Percentiles rank a stretch among this genome's conserved stretches.
Conservation (phyloP, 2,113 vertebrate genomes). For the Xenus cinereus region DNA sequence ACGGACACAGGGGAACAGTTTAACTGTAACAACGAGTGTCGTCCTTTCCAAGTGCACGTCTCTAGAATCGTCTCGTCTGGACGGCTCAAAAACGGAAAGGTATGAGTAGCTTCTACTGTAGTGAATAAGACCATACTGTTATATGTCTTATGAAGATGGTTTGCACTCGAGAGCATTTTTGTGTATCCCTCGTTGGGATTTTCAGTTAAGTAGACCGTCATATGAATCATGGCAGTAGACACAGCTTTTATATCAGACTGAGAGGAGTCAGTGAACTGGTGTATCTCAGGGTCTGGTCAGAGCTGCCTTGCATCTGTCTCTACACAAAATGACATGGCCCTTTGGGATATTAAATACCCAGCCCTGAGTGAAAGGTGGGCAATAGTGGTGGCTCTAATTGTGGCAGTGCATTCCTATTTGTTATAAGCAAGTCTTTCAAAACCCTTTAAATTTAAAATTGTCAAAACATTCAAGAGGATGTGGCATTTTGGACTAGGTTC, state of each 20-base stretch:
- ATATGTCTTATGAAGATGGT: neutral
- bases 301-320: neutral
- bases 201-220: neutral
- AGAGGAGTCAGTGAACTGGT: neutral
- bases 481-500: neutral
- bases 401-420: neutral
- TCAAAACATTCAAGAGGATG: neutral
- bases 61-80: slow-evolving; percentile 55
- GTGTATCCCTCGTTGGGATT: neutral
- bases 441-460: neutral
- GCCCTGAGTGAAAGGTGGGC: neutral
- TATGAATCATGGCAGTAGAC: neutral
- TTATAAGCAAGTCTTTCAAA: neutral
- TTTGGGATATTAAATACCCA: neutral
- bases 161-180: neutral
- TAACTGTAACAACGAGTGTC: neutral
- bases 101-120: neutral
- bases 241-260: neutral
- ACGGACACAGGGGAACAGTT: neutral
- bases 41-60: slow-evolving; percentile 9
- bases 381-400: neutral
- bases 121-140: neutral
- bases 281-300: neutral
- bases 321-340: neutral
- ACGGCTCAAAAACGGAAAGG: slow-evolving; percentile 47